A percentile compares a stretch with the other conserved stretches of the same genome.
Conservation (phyloP, 2,113 vertebrate genomes). For the Osmerus eperlanus region DNA sequence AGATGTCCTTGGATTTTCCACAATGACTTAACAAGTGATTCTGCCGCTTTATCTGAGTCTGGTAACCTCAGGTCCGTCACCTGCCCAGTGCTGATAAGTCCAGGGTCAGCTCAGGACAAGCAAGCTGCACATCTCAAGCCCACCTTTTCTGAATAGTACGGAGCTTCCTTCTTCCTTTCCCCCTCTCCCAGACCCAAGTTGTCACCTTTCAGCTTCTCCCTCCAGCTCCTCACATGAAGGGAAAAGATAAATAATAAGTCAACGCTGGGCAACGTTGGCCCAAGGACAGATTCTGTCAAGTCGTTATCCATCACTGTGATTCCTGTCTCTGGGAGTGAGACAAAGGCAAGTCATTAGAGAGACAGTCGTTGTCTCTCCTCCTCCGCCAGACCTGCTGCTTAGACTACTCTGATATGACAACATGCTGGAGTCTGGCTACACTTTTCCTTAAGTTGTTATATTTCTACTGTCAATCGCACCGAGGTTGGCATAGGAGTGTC, state of each 20-base stretch:
- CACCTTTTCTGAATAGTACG: constrained; percentile 39
- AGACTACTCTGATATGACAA: constrained; percentile 40
- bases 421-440: constrained; percentile 24
- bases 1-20: constrained; percentile 29
- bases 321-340: constrained; percentile 37
- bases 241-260: constrained; percentile 43
- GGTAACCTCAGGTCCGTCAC: constrained; percentile 37
- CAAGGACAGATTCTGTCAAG: constrained; percentile 48
- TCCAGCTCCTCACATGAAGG: constrained; percentile 22
- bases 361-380: constrained; percentile 32
- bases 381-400: constrained; percentile 37
- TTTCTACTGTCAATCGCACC: constrained; percentile 29
- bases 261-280: constrained; percentile 39
- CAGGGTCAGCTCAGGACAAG: constrained; percentile 41
- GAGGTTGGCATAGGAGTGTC: background rate
- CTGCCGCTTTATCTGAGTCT: constrained; percentile 31
- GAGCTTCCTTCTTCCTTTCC: constrained; percentile 34
- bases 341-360: constrained; percentile 49
- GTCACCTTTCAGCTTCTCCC: constrained; percentile 18
- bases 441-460: constrained; percentile 10
- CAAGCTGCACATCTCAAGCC: constrained; percentile 43
- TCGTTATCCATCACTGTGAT: constrained; percentile 58
- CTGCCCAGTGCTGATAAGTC: constrained; percentile 43
- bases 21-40: constrained; percentile 25
- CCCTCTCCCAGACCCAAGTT: constrained; percentile 6